Evolutionary conservation across 2,113 vertebrate genomes (phyloP).

Genomic region (Notothenia rossii): DNA sequence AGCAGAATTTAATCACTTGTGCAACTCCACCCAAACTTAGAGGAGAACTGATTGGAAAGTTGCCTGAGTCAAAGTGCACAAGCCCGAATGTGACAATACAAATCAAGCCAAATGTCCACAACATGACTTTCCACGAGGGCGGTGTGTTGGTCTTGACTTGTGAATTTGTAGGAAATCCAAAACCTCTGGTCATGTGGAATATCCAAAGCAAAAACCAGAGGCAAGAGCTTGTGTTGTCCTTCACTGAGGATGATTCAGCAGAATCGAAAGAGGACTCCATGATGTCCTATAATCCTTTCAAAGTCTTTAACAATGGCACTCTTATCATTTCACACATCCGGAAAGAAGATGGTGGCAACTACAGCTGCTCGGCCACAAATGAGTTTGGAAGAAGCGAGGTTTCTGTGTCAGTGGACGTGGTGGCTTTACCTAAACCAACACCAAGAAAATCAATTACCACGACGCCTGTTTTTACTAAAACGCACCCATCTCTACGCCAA

Average conservation of each 20-base stretch:
- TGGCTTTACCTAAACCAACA: slow-evolving; percentile 77
- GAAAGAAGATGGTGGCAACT: slow-evolving; percentile 89
- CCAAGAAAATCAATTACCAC: not conserved
- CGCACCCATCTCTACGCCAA: slow-evolving; percentile 6
- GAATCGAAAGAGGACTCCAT: slow-evolving; percentile 55
- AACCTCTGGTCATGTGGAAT: slow-evolving; percentile 88
- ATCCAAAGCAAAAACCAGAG: slow-evolving; percentile 84
- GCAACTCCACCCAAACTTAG: slow-evolving; percentile 85
- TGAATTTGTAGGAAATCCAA: slow-evolving; percentile 85
- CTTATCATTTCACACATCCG: slow-evolving; percentile 87
- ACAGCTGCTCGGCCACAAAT: slow-evolving; percentile 91
- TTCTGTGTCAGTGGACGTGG: slow-evolving; percentile 84
- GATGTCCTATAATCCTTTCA: slow-evolving; percentile 73
- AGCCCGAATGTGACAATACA: slow-evolving; percentile 83
- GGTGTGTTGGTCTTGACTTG: slow-evolving; percentile 87
- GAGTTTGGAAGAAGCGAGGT: slow-evolving; percentile 87
- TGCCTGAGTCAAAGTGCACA: slow-evolving; percentile 84
- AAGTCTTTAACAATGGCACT: slow-evolving; percentile 90
- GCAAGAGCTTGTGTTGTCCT: slow-evolving; percentile 78
- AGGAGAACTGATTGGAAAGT: slow-evolving; percentile 80
- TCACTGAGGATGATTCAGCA: slow-evolving; percentile 41
- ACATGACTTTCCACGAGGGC: slow-evolving; percentile 82
- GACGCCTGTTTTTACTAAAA: not conserved
- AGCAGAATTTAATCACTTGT: slow-evolving; percentile 87
- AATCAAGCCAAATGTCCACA: slow-evolving; percentile 76